Evolutionary conservation across 2,888 invertebrate species (phyloP).

Genomic region (Rhagonycha fulva): DNA sequence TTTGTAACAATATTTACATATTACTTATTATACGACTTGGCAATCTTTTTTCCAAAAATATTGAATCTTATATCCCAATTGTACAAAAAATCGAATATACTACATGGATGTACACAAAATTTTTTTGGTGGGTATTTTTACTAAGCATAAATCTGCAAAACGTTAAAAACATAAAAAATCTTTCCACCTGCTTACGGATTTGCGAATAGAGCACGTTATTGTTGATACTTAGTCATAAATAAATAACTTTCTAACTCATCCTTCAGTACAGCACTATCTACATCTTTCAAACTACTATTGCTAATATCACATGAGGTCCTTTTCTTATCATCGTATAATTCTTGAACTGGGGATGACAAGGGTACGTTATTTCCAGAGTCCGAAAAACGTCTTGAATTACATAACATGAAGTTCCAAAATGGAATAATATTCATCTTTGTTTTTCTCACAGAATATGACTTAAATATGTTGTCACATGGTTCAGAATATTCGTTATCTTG

Average conservation of each 20-base stretch:
- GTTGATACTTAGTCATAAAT: slow-evolving; percentile 13
- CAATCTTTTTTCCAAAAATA: not conserved
- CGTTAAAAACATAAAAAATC: no score
- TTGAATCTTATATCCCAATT: not conserved
- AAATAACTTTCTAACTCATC: slow-evolving; percentile 56
- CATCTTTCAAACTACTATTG: slow-evolving; percentile 54
- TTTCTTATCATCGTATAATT: slow-evolving; percentile 20
- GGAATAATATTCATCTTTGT: not conserved
- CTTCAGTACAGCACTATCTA: slow-evolving; percentile 52
- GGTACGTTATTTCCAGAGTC: not conserved
- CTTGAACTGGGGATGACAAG: not conserved
- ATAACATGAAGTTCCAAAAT: slow-evolving; percentile 2
- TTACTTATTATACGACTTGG: not conserved
- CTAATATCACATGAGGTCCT: slow-evolving; percentile 52
- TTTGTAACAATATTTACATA: no score
- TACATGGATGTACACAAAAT: no score
- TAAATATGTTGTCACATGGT: not conserved
- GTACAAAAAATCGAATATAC: not conserved
- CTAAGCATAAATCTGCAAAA: no score
- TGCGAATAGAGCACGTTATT: not conserved
- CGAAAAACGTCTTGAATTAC: not conserved
- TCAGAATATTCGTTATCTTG: not conserved
- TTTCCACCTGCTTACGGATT: no score
- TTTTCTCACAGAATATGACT: not conserved
- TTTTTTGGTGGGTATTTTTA: no score